Evolutionary conservation across 2,113 vertebrate species (phyloP).

Genomic region (Neomonachus schauinslandi): DNA sequence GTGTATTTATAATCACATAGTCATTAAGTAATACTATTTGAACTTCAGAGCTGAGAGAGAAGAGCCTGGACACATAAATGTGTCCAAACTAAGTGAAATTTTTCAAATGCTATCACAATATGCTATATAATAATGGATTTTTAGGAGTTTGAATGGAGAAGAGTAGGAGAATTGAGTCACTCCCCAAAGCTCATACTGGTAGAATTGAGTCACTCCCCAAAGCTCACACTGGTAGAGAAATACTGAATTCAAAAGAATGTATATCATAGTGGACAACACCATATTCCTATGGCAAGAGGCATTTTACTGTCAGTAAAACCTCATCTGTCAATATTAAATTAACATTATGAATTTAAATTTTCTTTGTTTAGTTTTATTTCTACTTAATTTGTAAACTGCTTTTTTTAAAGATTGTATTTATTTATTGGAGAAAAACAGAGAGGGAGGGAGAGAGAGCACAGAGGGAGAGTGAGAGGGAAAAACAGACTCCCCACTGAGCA

Average conservation of each 20-base stretch:
- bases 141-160: neutral
- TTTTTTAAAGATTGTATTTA: too few relatives aligned
- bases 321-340: slow-evolving; percentile 21
- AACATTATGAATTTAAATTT: slow-evolving; percentile 7
- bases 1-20: neutral
- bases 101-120: neutral
- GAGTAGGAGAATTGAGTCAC: neutral
- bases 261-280: neutral
- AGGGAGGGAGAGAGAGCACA: too few relatives aligned
- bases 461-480: too few relatives aligned
- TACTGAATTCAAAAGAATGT: neutral
- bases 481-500: too few relatives aligned
- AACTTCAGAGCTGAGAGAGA: slow-evolving; percentile 40
- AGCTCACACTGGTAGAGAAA: neutral
- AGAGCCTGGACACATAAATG: neutral
- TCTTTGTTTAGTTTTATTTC: slow-evolving; percentile 38
- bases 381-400: neutral
- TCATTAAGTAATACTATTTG: neutral
- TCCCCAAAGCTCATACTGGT: neutral
- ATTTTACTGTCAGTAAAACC: slow-evolving; percentile 8
- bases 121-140: neutral
- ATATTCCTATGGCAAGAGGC: neutral
- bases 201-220: slow-evolving; percentile 9
- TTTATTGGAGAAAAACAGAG: too few relatives aligned
- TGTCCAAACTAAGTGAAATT: neutral